Base-by-base conservation (phyloP, 2,888 invertebrate genomes). In the Lepas anatifera region DNA sequence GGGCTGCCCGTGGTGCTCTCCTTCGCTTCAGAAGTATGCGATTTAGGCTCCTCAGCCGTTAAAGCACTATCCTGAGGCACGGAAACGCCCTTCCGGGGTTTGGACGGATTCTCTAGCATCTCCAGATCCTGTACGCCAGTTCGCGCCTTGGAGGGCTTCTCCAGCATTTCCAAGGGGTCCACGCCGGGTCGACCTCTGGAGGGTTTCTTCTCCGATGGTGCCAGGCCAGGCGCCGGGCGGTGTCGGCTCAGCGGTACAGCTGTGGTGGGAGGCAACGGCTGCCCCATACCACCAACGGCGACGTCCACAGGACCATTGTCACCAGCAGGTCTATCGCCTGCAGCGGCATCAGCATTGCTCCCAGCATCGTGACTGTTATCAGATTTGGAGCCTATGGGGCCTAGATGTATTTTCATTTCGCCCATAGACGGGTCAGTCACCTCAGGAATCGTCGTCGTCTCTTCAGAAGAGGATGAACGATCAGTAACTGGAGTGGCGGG, bases 101-200 rank as follows among this genome's bases (percentile, higher is more conserved):
- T 58, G 58, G 58, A 58, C 58, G 58, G 58, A 35, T 35, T 58
- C 32, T 58, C 58, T 8, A 58, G 32, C 58, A 58, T 58, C 35
- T 58, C 58, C 3, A 16, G 58, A 35, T 58, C 58, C 32, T 32
- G 58, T 22, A 58, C 58, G 35, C 58, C 58, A 22, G 32, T 58
- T 32, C 58, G 58, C 7, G 18, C 18, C 18, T 22, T 58, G 58
- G 32, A 35, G 16, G 32, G 58, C 58, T 58, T 58, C 7, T 18
- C 25, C n/a, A 58, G 32, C 58, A 58, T 58, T 22, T 58, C 58
- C 3, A 16, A 35, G 58, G 32, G 32, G 58, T 32, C 32, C 35
- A 58, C 58, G 35, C 58, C 58, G 35, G 32, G 32, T 32, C 58
- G 58, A 2, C 32, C 18, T 16, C 32, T 58, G 58, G 32, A 35